A percentile compares a stretch with the other conserved stretches of the same genome.
These are phyloP conservation scores for Manduca sexta DNA, from an alignment of 1,140 invertebrate species.

Conservation along the genomic window DNA sequence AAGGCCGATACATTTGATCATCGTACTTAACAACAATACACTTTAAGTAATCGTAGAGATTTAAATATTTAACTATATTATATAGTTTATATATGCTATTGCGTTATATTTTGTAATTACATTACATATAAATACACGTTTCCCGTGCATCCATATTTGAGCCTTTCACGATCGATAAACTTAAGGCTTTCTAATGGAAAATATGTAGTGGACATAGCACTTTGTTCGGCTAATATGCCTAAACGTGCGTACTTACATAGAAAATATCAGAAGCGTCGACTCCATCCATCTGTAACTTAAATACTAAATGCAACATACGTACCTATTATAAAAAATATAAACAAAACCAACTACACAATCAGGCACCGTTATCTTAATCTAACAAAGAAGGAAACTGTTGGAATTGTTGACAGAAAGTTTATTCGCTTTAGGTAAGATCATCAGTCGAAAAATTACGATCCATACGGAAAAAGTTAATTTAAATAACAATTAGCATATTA, in stretches of 20 bases:
- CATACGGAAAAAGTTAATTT: no score
- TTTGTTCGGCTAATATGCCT: no score
- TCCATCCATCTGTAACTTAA: conserved; percentile 13
- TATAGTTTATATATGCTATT: conserved; percentile 44
- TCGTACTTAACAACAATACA: conserved; percentile 58
- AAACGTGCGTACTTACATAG: no score
- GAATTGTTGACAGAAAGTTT: no score
- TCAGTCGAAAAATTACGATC: no score
- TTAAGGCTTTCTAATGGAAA: no score
- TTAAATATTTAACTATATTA: conserved; percentile 57
- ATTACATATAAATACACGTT: no score
- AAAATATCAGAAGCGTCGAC: background rate
- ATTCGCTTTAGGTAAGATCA: no score
- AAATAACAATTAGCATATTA: no score
- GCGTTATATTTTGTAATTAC: conserved; percentile 28
- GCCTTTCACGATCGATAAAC: no score
- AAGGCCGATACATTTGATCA: conserved; percentile 63
- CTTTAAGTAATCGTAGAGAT: conserved; percentile 61
- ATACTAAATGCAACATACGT: conserved; percentile 23
- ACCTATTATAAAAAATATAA: conserved; percentile 3
- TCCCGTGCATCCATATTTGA: no score
- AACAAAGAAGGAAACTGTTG: conserved; percentile 12
- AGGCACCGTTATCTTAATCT: conserved; percentile 39
- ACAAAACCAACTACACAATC: conserved; percentile 20
- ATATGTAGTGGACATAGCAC: no score